These are phyloP conservation scores for Sciurus niger DNA, from an alignment of 2,113 vertebrate genomes.

Conservation along the genomic window DNA sequence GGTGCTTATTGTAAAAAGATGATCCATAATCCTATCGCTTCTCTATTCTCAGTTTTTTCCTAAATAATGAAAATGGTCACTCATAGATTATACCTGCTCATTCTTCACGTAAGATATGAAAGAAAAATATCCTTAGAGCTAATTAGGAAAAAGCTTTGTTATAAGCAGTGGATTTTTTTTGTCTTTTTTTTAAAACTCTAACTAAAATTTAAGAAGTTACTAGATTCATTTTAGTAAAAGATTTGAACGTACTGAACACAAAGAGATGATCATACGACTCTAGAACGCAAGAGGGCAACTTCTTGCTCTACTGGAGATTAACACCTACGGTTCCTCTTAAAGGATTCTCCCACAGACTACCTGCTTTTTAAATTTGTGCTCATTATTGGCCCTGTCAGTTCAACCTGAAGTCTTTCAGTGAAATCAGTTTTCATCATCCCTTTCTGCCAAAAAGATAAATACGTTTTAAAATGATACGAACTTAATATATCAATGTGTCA, in stretches of 20 bases:
- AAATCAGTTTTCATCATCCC: background rate
- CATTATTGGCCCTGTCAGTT: background rate
- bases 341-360: background rate
- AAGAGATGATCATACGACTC: background rate
- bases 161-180: background rate
- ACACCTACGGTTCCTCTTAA: background rate
- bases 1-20: background rate
- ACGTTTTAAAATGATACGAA: background rate
- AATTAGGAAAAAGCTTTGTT: background rate
- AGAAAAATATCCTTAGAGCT: background rate
- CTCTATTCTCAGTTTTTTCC: constrained; percentile 10
- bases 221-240: background rate
- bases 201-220: background rate
- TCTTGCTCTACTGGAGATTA: background rate
- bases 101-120: constrained; percentile 2
- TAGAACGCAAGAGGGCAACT: background rate
- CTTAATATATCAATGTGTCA: background rate
- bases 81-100: background rate
- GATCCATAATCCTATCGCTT: background rate
- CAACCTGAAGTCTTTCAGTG: background rate
- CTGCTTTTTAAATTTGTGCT: background rate
- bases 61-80: background rate
- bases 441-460: background rate
- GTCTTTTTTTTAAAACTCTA: constrained; percentile 30
- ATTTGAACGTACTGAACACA: background rate